These are phyloP conservation scores for Diglossa cyanea DNA, from an alignment of 2,797 vertebrate genomes.

Conservation along the genomic window DNA sequence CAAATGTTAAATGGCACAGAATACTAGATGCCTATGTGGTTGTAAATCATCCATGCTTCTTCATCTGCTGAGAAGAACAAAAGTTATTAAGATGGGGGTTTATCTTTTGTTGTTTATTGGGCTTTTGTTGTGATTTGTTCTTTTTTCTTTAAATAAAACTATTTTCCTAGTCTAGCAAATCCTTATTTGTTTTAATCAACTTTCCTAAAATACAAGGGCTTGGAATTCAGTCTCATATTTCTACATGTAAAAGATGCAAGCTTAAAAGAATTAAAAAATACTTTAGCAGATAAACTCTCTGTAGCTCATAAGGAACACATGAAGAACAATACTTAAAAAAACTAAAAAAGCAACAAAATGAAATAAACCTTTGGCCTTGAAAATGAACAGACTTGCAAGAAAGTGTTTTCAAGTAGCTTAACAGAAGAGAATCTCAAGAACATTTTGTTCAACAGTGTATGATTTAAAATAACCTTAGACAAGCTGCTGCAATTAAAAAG, in stretches of 20 bases:
- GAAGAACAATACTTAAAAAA: neutral
- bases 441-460: neutral
- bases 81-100: neutral
- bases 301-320: neutral
- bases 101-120: neutral
- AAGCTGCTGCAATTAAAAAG: neutral
- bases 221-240: neutral
- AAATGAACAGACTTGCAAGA: neutral
- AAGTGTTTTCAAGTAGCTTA: neutral
- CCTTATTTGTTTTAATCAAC: neutral
- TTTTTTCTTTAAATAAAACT: neutral
- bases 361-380: neutral
- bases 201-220: neutral
- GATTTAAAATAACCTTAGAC: constrained; percentile 3
- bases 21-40: neutral
- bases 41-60: neutral
- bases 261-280: neutral
- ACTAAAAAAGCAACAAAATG: neutral
- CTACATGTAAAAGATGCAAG: neutral
- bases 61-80: neutral
- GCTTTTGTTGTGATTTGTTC: neutral
- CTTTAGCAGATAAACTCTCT: neutral
- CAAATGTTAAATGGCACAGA: neutral
- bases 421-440: neutral
- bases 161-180: neutral